phyloP scores from a whole-genome alignment of 2,113 vertebrate species.

The Ailurus styani region DNA sequence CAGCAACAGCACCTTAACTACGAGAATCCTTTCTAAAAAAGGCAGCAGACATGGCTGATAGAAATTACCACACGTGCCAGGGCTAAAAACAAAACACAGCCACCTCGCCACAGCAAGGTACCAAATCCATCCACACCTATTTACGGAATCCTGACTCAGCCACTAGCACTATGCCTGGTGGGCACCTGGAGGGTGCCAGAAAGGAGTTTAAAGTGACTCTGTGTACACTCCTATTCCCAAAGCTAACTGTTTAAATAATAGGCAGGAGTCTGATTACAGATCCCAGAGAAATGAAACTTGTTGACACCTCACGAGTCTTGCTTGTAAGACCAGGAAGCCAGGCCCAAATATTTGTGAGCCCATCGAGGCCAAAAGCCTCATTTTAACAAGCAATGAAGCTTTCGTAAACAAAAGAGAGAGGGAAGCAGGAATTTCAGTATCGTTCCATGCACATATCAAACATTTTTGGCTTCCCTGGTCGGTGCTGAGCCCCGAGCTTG shows the following conservation, averaged over 20 bases:
- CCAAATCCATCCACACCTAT: background rate
- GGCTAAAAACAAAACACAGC: background rate
- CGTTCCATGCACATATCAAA: accelerated
- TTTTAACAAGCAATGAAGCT: background rate
- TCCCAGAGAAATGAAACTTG: background rate
- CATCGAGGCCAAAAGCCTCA: background rate
- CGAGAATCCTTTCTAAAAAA: background rate
- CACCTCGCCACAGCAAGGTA: background rate
- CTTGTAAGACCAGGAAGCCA: background rate
- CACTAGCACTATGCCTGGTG: background rate
- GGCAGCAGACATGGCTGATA: background rate
- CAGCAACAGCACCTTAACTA: background rate
- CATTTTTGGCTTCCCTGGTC: background rate
- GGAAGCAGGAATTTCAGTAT: background rate
- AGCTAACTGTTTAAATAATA: background rate
- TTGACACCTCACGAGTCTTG: background rate
- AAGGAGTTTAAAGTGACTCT: background rate
- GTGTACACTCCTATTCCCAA: background rate
- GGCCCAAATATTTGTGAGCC: background rate
- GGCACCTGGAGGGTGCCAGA: background rate
- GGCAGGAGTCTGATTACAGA: background rate
- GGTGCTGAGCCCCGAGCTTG: background rate
- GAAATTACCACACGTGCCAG: background rate
- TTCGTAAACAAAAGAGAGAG: background rate
- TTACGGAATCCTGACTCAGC: background rate